A percentile compares a stretch with the other conserved stretches of the same genome.
phyloP scores from a whole-genome alignment of 2,888 invertebrate species.

The Chrysotoxum bicinctum region DNA sequence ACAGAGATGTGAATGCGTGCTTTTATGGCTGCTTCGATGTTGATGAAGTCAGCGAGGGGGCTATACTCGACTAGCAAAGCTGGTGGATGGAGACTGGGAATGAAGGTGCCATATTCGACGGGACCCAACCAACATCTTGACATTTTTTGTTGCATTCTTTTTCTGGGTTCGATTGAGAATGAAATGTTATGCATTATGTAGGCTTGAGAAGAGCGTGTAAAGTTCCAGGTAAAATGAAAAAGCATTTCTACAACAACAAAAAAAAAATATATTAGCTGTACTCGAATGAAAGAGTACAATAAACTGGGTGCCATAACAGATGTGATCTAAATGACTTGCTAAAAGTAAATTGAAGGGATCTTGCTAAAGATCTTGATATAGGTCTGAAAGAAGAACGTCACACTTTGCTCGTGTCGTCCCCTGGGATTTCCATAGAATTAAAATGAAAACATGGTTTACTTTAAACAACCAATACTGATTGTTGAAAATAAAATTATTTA shows the following conservation, averaged over 20 bases:
- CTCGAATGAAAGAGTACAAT: constrained; percentile 9
- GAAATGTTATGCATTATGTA: constrained; percentile 24
- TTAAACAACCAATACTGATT: not conserved
- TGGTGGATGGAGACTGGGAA: constrained; percentile 16
- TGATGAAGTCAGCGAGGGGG: not conserved
- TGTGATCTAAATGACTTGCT: constrained; percentile 59
- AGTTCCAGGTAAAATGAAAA: constrained; percentile 26
- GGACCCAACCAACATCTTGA: not conserved
- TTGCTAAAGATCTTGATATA: constrained; percentile 45
- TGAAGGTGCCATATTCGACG: constrained; percentile 42
- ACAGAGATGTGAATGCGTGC: constrained; percentile 38
- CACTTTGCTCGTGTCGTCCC: not conserved
- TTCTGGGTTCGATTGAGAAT: constrained; percentile 31
- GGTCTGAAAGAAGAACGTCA: not conserved
- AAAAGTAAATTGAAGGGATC: constrained; percentile 21
- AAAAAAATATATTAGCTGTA: constrained; percentile 31
- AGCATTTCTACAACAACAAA: not conserved
- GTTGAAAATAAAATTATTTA: too few relatives aligned
- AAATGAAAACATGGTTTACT: not conserved
- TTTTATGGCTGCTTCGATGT: constrained; percentile 15
- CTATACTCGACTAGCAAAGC: not conserved
- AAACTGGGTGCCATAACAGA: constrained; percentile 16
- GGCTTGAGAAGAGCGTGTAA: not conserved
- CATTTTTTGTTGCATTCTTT: constrained; percentile 19
- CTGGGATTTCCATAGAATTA: constrained; percentile 17